phyloP scores from a whole-genome alignment of 1,140 invertebrate species.

The Diachasma alloeum region DNA sequence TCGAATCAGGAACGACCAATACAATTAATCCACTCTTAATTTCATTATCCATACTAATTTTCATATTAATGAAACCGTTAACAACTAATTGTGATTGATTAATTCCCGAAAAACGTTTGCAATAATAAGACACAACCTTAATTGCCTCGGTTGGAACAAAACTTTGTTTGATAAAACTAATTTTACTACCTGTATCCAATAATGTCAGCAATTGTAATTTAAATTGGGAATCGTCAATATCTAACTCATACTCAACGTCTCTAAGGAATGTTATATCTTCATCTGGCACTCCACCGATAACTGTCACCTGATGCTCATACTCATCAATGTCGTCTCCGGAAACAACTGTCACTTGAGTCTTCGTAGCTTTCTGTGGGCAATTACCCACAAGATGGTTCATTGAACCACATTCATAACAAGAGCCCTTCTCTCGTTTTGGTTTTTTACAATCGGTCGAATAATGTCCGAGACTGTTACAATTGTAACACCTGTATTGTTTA shows the following conservation, averaged over 20 bases:
- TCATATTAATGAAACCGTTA: too few species aligned
- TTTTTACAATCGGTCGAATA: background rate
- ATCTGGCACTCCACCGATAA: background rate
- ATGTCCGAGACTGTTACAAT: constrained; percentile 24
- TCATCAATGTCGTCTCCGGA: background rate
- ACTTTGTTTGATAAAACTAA: background rate
- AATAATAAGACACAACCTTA: too few species aligned
- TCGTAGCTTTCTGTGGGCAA: background rate
- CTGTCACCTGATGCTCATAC: constrained; percentile 10
- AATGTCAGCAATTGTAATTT: constrained; percentile 5
- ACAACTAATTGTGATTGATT: background rate
- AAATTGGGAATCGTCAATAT: too few species aligned
- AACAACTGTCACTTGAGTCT: background rate
- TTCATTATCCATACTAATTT: too few species aligned
- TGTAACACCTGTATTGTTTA: constrained; percentile 8
- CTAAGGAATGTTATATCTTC: constrained; percentile 13
- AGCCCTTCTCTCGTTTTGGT: constrained; percentile 20
- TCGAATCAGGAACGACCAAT: background rate
- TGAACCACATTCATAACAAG: constrained; percentile 16
- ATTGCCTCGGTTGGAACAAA: too few species aligned
- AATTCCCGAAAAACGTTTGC: too few species aligned
- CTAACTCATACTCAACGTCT: constrained; percentile 10
- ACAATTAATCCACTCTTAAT: background rate
- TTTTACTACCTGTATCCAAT: constrained; percentile 20
- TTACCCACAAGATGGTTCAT: constrained; percentile 1